phyloP scores from a whole-genome alignment of 2,113 vertebrate genomes.

The Takifugu bimaculatus region DNA sequence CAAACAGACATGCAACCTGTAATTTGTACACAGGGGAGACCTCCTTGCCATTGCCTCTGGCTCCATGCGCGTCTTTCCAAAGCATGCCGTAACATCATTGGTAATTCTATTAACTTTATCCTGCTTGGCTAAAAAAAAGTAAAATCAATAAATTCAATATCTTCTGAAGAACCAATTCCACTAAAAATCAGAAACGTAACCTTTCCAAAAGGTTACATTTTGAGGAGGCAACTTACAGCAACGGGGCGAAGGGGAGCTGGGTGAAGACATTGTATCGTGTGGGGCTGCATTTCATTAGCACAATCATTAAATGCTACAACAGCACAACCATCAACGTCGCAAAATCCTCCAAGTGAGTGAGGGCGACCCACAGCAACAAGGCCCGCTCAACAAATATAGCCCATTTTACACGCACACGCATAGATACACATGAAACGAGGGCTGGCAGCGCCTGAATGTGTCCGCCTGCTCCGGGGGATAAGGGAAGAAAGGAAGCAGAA shows the following conservation, averaged over 20 bases:
- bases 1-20: conserved; percentile 66
- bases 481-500: conserved; percentile 64
- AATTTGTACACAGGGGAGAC: conserved; percentile 65
- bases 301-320: conserved; percentile 20
- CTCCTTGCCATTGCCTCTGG: conserved; percentile 61
- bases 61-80: conserved; percentile 62
- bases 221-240: conserved; percentile 24
- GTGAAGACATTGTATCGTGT: conserved; percentile 28
- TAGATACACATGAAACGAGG: background rate
- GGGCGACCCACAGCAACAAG: conserved; percentile 49
- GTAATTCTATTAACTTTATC: conserved; percentile 62
- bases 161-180: conserved; percentile 6
- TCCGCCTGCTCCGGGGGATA: conserved; percentile 59
- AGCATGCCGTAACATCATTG: conserved; percentile 53
- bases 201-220: conserved; percentile 37
- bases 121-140: conserved; percentile 18
- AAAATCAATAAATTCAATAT: conserved; percentile 15
- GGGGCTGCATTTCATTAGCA: conserved; percentile 28
- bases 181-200: conserved; percentile 11
- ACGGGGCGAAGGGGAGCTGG: conserved; percentile 23
- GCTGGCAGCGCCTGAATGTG: conserved; percentile 61
- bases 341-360: conserved; percentile 13
- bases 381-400: conserved; percentile 44
- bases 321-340: conserved; percentile 29
- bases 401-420: conserved; percentile 27